Percentiles rank a stretch among this genome's conserved stretches.
Evolutionary conservation across 2,797 vertebrate genomes (phyloP).

Genomic region (Onychomys arenicola): DNA sequence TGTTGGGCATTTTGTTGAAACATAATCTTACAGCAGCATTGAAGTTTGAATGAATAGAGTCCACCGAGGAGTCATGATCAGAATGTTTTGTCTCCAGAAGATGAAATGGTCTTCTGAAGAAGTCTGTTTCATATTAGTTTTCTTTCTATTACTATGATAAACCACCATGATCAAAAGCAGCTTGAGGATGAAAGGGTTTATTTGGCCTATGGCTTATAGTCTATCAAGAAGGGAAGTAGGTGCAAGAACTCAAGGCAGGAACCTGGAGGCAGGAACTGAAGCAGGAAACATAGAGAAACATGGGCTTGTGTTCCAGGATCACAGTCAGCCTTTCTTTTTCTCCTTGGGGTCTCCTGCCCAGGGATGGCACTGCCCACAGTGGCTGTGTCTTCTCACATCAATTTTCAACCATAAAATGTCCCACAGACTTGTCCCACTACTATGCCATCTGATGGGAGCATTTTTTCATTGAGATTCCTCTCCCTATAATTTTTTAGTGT

Average conservation of each 20-base stretch:
- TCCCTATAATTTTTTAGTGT: not conserved
- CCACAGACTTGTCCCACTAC: not conserved
- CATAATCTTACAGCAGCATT: not conserved
- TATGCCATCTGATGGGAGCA: not conserved
- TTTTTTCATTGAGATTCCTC: not conserved
- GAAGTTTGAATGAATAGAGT: not conserved
- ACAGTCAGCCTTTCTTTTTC: not conserved
- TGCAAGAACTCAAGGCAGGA: not conserved
- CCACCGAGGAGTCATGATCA: not conserved
- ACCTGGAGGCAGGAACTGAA: not conserved
- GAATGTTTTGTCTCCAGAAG: not conserved
- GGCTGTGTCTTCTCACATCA: not conserved
- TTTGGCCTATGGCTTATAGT: not conserved
- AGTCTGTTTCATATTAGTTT: not conserved
- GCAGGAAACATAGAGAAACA: not conserved
- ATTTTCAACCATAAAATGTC: not conserved
- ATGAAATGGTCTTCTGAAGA: not conserved
- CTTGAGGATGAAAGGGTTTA: not conserved
- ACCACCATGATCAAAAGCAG: not conserved
- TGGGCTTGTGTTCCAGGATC: not conserved
- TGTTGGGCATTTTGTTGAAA: constrained; percentile 19
- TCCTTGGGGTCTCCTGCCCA: not conserved
- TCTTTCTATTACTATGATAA: not conserved
- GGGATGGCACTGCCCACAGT: not conserved
- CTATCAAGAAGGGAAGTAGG: not conserved